Evolutionary conservation across 2,888 invertebrate species (phyloP), one percentile per base, ranked within the genome.

Genomic region (Drosophila merina): DNA sequence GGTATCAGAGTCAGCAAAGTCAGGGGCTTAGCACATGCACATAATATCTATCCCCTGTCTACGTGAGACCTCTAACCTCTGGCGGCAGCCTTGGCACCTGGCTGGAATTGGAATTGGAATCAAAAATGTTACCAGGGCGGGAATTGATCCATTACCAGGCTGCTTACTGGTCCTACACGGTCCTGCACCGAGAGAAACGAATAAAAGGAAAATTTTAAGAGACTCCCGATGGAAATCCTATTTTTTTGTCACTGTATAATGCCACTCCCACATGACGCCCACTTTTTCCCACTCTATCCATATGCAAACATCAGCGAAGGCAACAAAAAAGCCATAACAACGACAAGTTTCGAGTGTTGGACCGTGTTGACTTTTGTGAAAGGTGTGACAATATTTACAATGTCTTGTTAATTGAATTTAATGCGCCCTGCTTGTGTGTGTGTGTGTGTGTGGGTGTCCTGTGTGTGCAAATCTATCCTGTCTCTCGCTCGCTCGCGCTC

Each of bases 371-470:
- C 77, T 70, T 64, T 70, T 70, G 66, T 71, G 60, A 75, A 79
- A 84, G 73, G 83, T 79, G 77, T 67, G 70, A 77, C 72, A 82
- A 83, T 79, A 75, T 77, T 86, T 77, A 69, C 75, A 75, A 83
- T 58, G 64, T 50, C 52, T 66, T 70, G 62, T 74, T 84, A 79
- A 83, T 79, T 86, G 73, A 79, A 79, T 79, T 77, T 75, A 76
- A 75, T 74, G 70, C 55, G 59, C 49, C 33, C 52, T 48, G 33
- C 31, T n/a, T 20, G 8, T 30, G 28, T 30, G 14, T 7, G 36
- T 30, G 14, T 7, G 36, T 14, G 14, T 40, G 40, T 36, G 26
- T 40, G 20, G 26, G n/a, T 52, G 30, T 36, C 12, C 20, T 14
- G 12, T 20, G 12, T 44, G 9, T 10, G 36, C 42, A 9, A 33